Conservation (phyloP, 2,888 invertebrate species). For the Apocheima hispidaria region DNA sequence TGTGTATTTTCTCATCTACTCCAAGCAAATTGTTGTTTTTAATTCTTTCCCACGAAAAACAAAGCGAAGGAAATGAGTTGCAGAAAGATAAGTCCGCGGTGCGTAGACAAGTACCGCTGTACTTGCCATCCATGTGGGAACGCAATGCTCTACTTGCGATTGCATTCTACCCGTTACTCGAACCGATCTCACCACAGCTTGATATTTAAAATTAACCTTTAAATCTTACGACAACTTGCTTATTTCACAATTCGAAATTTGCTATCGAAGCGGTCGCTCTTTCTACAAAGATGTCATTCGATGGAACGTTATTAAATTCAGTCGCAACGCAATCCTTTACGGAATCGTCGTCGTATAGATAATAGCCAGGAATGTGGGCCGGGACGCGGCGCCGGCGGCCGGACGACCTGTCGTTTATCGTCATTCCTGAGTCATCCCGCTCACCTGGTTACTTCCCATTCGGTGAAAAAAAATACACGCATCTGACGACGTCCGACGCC, state of each 20-base stretch:
- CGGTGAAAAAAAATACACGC: constrained; percentile 49
- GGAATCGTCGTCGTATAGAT: constrained; percentile 46
- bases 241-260: constrained; percentile 29
- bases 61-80: constrained; percentile 65
- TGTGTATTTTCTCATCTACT: not conserved
- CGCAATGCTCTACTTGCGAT: constrained; percentile 75
- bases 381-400: constrained; percentile 43
- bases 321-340: not conserved
- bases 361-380: constrained; percentile 64
- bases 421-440: constrained; percentile 57
- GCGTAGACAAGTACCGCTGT: constrained; percentile 69
- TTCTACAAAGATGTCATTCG: not conserved
- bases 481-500: constrained; percentile 40
- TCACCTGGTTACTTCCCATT: constrained; percentile 58
- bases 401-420: constrained; percentile 52
- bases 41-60: constrained; percentile 61
- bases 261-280: constrained; percentile 5
- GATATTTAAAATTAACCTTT: constrained; percentile 35
- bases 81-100: constrained; percentile 67
- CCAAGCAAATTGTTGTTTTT: not conserved
- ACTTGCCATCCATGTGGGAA: constrained; percentile 72
- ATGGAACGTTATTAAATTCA: not conserved
- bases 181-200: constrained; percentile 50
- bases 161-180: constrained; percentile 63
- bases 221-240: constrained; percentile 26